Percentiles rank a stretch among this genome's conserved stretches.
phyloP scores from a whole-genome alignment of 2,888 invertebrate genomes.

The Sinodicranocentrus sp. region DNA sequence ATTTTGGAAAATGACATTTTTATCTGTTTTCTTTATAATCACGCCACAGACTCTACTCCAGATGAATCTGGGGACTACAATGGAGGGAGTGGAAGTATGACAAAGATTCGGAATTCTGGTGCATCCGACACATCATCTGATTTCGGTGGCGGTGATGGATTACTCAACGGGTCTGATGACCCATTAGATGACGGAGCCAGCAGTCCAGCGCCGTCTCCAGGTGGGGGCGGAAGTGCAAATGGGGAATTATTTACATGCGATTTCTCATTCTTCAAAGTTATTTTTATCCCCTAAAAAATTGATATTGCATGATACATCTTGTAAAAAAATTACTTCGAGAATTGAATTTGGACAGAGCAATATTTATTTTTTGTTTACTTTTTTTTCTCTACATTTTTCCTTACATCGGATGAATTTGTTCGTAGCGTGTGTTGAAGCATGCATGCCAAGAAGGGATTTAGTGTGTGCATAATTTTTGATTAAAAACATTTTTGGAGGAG shows the following conservation, averaged over 20 bases:
- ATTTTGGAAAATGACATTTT: background rate
- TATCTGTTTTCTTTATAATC: background rate
- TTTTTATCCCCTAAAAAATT: slow-evolving; percentile 25
- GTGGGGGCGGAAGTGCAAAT: slow-evolving; percentile 57
- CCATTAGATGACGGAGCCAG: slow-evolving; percentile 56
- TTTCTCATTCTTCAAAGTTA: slow-evolving; percentile 6
- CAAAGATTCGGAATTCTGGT: slow-evolving; percentile 68
- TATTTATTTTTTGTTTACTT: background rate
- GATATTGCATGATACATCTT: slow-evolving; percentile 20
- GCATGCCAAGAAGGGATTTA: slow-evolving; percentile 42
- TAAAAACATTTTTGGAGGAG: slow-evolving; percentile 63
- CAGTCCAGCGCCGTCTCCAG: slow-evolving; percentile 62
- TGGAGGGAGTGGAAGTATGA: slow-evolving; percentile 56
- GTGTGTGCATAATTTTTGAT: slow-evolving; percentile 59
- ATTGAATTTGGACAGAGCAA: slow-evolving; percentile 39
- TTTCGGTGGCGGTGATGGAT: slow-evolving; percentile 74
- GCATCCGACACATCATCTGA: slow-evolving; percentile 76
- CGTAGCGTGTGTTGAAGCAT: slow-evolving; percentile 7
- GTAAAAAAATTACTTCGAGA: slow-evolving; percentile 1
- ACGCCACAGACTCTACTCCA: slow-evolving; percentile 44
- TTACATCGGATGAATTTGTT: no score
- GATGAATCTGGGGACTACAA: slow-evolving; percentile 75
- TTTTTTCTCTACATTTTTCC: no score
- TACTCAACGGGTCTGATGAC: slow-evolving; percentile 68
- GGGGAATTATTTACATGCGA: slow-evolving; percentile 48